phyloP scores from a whole-genome alignment of 2,888 invertebrate genomes.

The Meiosimyza platycephala region DNA sequence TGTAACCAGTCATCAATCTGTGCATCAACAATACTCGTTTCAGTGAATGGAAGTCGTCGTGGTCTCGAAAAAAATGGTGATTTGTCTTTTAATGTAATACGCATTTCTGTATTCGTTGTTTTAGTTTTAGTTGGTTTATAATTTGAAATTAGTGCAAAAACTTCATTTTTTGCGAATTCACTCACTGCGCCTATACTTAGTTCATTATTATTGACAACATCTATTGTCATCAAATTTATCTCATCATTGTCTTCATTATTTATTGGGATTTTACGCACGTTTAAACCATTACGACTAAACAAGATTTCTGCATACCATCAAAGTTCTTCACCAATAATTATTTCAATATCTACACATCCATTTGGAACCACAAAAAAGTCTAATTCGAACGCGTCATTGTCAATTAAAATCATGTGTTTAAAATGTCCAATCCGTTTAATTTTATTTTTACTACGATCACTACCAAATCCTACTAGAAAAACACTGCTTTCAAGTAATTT shows the following conservation, averaged over 20 bases:
- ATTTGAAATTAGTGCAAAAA: slow-evolving; percentile 42
- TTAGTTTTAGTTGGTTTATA: slow-evolving; percentile 50
- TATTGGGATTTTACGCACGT: slow-evolving; percentile 19
- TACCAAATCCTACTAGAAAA: too few species aligned
- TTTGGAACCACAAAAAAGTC: slow-evolving; percentile 34
- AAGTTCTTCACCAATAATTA: slow-evolving; percentile 37
- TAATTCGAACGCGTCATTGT: slow-evolving; percentile 27
- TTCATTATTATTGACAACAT: slow-evolving; percentile 12
- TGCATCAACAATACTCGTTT: slow-evolving; percentile 34
- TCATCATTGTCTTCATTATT: neutral
- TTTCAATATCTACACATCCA: slow-evolving; percentile 31
- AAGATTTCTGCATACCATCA: slow-evolving; percentile 21
- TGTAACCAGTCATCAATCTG: slow-evolving; percentile 36
- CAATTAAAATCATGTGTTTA: slow-evolving; percentile 10
- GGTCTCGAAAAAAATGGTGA: slow-evolving; percentile 25
- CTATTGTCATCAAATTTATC: slow-evolving; percentile 25
- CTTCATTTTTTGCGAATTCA: slow-evolving; percentile 30
- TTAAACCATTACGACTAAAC: slow-evolving; percentile 12
- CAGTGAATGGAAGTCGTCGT: slow-evolving; percentile 28
- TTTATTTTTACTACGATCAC: slow-evolving; percentile 5
- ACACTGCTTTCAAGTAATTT: too few species aligned
- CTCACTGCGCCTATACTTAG: slow-evolving; percentile 29
- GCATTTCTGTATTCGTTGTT: slow-evolving; percentile 46
- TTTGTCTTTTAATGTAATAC: slow-evolving; percentile 51
- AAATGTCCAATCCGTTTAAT: slow-evolving; percentile 34